phyloP scores from a whole-genome alignment of 2,113 vertebrate species.

The Cettia cetti region DNA sequence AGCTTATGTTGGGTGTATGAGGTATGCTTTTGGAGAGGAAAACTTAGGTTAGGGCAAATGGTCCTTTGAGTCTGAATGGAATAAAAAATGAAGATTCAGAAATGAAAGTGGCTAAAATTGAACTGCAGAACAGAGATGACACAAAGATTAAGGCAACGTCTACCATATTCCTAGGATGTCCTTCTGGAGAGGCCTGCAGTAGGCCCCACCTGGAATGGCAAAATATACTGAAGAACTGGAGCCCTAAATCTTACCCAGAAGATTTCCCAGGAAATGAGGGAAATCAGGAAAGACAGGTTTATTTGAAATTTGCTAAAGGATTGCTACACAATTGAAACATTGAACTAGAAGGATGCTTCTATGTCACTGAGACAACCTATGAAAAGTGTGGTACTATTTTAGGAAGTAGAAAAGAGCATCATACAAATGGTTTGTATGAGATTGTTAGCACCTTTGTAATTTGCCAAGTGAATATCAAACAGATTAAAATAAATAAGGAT shows the following conservation, averaged over 20 bases:
- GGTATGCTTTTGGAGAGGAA: neutral
- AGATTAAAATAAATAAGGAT: neutral
- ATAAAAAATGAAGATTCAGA: neutral
- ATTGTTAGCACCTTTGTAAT: neutral
- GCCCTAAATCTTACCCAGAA: neutral
- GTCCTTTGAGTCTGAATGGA: neutral
- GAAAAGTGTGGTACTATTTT: neutral
- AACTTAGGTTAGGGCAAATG: neutral
- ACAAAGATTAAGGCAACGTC: rapidly evolving
- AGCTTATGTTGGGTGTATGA: neutral
- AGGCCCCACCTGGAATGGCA: neutral
- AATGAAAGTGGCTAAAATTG: neutral
- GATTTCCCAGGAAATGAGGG: neutral
- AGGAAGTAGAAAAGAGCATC: neutral
- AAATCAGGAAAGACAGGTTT: neutral
- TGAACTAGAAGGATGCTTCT: neutral
- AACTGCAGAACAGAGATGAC: neutral
- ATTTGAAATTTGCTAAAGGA: neutral
- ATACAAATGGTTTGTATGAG: neutral
- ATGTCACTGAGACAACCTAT: neutral
- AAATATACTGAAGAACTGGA: neutral
- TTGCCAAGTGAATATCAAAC: neutral
- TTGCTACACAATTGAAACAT: neutral
- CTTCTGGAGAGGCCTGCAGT: neutral
- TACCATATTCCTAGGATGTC: neutral